Evolutionary conservation across 2,797 vertebrate genomes (phyloP), one percentile per base, ranked within the genome.

Genomic region (Columba guinea): DNA sequence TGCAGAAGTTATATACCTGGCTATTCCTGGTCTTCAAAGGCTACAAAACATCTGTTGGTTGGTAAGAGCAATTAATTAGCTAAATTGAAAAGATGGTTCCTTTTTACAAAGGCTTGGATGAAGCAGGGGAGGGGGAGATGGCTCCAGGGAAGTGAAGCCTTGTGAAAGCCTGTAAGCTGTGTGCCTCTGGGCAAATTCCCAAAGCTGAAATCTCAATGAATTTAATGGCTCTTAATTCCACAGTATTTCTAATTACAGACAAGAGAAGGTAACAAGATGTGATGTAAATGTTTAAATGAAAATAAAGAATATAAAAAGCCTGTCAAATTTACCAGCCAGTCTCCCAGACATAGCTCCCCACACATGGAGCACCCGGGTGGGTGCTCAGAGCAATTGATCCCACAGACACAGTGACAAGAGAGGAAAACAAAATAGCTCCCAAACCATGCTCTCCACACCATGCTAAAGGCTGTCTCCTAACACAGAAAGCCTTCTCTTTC

Each of bases 191-290:
- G 97, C 96, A 97, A 96, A 97, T 96, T 97, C 96, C 96, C 77
- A 93, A 95, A 73, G 93, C 91, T 97, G 90, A 96, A 97, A 95
- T 89, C 93, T 96, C 94, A 94, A 93, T 93, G 96, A 96, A 97
- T 97, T 89, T 98, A 97, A 96, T 96, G 90, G 91, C 93, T 97
- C 95, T 97, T 97, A 97, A 98, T 98, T 97, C 96, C 95, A 97
- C 97, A 96, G 94, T 90, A 97, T 96, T 97, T 96, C 91, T 97
- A 97, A 97, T 97, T 98, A 96, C 94, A 97, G 96, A 59, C 91
- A 87, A 93, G 90, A 96, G 96, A 97, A 97, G 90, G 94, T 97
- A 97, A 97, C 97, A 96, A 97, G 94, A 97, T 94, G 85, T 84
- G 95, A 97, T 96, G 79, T 41, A 90, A 92, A 93, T 49, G 75